These are phyloP conservation scores for Xestia xanthographa DNA, from an alignment of 2,888 invertebrate genomes.

Conservation along the genomic window DNA sequence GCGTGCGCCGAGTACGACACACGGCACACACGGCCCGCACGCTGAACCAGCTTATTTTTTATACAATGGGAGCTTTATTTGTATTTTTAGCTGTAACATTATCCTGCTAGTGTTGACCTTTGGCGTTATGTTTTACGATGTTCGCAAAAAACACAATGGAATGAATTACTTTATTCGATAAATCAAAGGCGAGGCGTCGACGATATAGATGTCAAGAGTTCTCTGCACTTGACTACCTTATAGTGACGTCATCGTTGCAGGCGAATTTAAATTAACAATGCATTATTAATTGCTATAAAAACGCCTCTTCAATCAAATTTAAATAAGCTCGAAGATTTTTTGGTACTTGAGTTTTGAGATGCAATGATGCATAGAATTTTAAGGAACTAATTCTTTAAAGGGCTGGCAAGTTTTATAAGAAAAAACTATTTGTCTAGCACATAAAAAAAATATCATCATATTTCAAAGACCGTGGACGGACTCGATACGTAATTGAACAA, in stretches of 20 bases:
- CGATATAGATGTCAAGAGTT: slow-evolving; percentile 60
- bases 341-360: slow-evolving; percentile 15
- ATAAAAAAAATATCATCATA: too few species aligned
- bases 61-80: slow-evolving; percentile 72
- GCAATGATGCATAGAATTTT: background rate
- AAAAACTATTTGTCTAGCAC: too few species aligned
- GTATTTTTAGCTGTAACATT: slow-evolving; percentile 72
- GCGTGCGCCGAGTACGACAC: slow-evolving; percentile 64
- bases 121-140: slow-evolving; percentile 68
- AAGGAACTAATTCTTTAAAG: background rate
- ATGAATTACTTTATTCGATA: slow-evolving; percentile 70
- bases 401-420: too few species aligned
- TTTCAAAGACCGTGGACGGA: too few species aligned
- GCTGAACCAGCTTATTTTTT: slow-evolving; percentile 62
- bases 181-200: slow-evolving; percentile 60
- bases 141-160: slow-evolving; percentile 72
- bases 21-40: slow-evolving; percentile 40
- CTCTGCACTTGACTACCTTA: slow-evolving; percentile 58
- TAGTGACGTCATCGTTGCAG: slow-evolving; percentile 48
- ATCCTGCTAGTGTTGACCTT: slow-evolving; percentile 79
- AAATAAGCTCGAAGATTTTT: slow-evolving; percentile 14
- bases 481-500: too few species aligned
- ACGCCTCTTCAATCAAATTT: slow-evolving; percentile 18
- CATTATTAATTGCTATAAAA: slow-evolving; percentile 48
- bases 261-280: slow-evolving; percentile 50